Evolutionary conservation across 2,888 invertebrate species (phyloP), one percentile per base, ranked within the genome.

Genomic region (Caenorhabditis zanzibari): DNA sequence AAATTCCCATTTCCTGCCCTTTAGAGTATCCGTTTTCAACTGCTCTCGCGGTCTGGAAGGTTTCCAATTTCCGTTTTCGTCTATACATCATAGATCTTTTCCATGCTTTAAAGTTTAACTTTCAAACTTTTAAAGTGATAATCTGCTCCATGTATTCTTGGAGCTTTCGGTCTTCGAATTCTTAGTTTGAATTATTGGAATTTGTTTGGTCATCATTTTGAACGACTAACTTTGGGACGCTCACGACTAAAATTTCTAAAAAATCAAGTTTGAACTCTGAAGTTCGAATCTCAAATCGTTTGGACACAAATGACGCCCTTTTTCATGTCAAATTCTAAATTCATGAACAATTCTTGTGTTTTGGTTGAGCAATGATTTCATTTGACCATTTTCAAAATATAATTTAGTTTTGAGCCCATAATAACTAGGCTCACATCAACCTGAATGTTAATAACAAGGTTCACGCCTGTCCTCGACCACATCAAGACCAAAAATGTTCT

Each of bases 21-120:
- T 22, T 24, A 10, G 54, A 68, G 10, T 68, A 68, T 68, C 68
- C 24, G 19, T 68, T 68, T 68, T 54, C 68, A 68, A 22, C 54
- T 38, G 32, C 24, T 24, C 5, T 28, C 5, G 47, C 4, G 19
- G 47, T 5, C 47, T 4, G n/a, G n/a, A 54, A 28, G 32, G 38
- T 38, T 22, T 35, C 35, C 3, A 49, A 38, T 47, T 47, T 52
- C 52, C 14, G 54, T 7, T 9, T 16, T n/a, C n/a, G n/a, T n/a
- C n/a, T n/a, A n/a, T 5, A 4, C 19, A 52, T 54, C 32, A 12
- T 59, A 28, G 28, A 38, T 59, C 32, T 10, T 32, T 58, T 28
- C 10, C 24, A 12, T 52, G 26, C 7, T 35, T 35, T 12, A 5
- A 59, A 59, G 19, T 3, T 35, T 19, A 19, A 14, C 10, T 35